Conservation (phyloP, 2,888 invertebrate species). For the Blera fallax region DNA sequence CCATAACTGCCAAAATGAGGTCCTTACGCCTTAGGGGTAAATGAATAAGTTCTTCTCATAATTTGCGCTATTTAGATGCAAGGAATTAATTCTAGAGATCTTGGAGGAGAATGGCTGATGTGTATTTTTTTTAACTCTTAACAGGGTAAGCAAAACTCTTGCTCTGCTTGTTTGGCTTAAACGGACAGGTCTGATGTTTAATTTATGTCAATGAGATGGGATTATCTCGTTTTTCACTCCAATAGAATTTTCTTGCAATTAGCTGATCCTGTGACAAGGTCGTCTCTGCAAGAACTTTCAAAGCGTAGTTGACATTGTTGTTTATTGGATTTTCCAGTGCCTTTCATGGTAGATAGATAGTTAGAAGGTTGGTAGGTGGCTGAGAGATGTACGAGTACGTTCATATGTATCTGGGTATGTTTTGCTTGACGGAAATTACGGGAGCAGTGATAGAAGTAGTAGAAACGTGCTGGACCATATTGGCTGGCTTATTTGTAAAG, state of each 20-base stretch:
- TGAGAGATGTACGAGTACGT: no score
- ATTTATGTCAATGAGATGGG: slow-evolving; percentile 48
- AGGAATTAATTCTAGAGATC: slow-evolving; percentile 30
- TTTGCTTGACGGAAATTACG: no score
- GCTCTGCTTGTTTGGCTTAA: no score
- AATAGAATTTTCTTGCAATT: slow-evolving; percentile 41
- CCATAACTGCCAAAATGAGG: slow-evolving; percentile 64
- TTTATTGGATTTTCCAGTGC: slow-evolving; percentile 43
- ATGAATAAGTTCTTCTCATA: slow-evolving; percentile 56
- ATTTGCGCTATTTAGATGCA: slow-evolving; percentile 59
- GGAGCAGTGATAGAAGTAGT: no score
- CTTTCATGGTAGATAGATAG: neutral
- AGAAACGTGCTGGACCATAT: no score
- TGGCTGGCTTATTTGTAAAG: no score
- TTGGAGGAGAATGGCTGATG: neutral
- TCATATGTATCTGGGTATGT: no score
- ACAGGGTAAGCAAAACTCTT: neutral
- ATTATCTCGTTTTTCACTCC: slow-evolving; percentile 30
- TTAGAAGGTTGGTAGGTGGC: neutral
- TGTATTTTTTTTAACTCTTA: slow-evolving; percentile 15
- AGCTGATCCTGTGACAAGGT: slow-evolving; percentile 21
- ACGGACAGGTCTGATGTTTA: slow-evolving; percentile 35
- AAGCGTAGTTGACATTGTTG: neutral
- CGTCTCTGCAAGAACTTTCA: neutral
- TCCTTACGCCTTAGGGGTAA: slow-evolving; percentile 26